Conservation (phyloP, 2,797 vertebrate genomes). For the Ficedula albicollis region DNA sequence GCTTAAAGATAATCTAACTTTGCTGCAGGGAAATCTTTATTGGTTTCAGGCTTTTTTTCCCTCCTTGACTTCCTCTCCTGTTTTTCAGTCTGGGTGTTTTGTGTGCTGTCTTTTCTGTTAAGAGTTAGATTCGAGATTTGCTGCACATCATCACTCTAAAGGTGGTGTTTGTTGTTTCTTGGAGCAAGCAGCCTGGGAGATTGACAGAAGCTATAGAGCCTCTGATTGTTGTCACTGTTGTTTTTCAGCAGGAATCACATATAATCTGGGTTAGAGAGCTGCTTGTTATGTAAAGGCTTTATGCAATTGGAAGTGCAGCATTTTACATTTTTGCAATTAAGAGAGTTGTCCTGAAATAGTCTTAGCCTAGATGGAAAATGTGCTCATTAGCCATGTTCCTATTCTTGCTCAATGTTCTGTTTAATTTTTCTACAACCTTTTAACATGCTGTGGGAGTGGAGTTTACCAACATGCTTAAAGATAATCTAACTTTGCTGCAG, state of each 20-base stretch:
- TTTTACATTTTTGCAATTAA: slow-evolving; percentile 29
- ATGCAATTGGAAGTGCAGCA: background rate
- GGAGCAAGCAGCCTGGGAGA: background rate
- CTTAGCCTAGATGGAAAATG: slow-evolving; percentile 26
- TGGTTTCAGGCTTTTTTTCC: background rate
- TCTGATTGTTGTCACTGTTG: background rate
- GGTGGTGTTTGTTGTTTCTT: background rate
- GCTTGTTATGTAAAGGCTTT: slow-evolving; percentile 27
- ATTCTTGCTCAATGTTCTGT: background rate
- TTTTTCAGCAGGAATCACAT: background rate
- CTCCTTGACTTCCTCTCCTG: background rate
- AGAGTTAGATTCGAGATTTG: background rate
- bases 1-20: background rate
- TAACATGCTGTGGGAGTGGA: background rate
- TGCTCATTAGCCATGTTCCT: slow-evolving; percentile 15
- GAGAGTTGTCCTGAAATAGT: slow-evolving; percentile 24
- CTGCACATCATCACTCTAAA: background rate
- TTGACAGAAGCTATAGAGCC: background rate
- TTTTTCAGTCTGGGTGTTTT: background rate
- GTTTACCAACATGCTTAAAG: background rate
- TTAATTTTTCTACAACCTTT: slow-evolving; percentile 7
- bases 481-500: background rate
- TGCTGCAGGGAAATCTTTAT: background rate
- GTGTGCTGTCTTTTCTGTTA: background rate
- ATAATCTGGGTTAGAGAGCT: background rate